phyloP scores from a whole-genome alignment of 2,888 invertebrate genomes.

The Catocala sponsa region DNA sequence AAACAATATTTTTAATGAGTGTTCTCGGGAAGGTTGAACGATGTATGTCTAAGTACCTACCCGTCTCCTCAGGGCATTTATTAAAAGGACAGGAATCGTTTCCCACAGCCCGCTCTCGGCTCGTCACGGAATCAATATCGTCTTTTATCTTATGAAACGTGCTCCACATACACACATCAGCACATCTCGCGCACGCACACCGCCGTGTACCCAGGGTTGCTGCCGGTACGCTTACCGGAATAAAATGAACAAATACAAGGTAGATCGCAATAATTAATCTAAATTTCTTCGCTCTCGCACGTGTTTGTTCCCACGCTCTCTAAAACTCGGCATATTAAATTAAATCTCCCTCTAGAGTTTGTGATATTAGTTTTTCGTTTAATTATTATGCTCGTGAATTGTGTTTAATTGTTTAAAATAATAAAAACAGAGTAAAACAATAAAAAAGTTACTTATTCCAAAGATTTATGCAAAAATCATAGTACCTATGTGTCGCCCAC shows the following conservation, averaged over 20 bases:
- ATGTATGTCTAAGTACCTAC: conserved; percentile 59
- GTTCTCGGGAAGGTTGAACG: conserved; percentile 63
- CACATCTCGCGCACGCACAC: conserved; percentile 55
- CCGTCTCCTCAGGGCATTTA: conserved; percentile 79
- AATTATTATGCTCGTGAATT: conserved; percentile 55
- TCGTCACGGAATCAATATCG: conserved; percentile 88
- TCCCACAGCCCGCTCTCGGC: conserved; percentile 83
- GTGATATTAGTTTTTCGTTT: conserved; percentile 65
- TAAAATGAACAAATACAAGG: conserved; percentile 68
- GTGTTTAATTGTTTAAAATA: conserved; percentile 38
- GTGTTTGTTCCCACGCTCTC: conserved; percentile 70
- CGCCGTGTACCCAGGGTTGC: conserved; percentile 54
- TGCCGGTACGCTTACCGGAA: conserved; percentile 50
- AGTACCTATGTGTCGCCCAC: neutral
- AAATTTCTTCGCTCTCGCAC: conserved; percentile 72
- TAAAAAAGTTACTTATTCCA: neutral
- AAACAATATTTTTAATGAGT: conserved; percentile 62
- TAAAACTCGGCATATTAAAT: conserved; percentile 73
- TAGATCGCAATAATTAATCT: conserved; percentile 76
- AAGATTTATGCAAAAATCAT: no score
- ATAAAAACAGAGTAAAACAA: conserved; percentile 15
- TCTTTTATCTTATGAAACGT: conserved; percentile 86
- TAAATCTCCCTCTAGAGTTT: conserved; percentile 66
- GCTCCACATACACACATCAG: conserved; percentile 75
- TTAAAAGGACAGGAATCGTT: conserved; percentile 83